These are phyloP conservation scores for Dendroctonus valens DNA, from an alignment of 1,140 invertebrate genomes.

Conservation along the genomic window DNA sequence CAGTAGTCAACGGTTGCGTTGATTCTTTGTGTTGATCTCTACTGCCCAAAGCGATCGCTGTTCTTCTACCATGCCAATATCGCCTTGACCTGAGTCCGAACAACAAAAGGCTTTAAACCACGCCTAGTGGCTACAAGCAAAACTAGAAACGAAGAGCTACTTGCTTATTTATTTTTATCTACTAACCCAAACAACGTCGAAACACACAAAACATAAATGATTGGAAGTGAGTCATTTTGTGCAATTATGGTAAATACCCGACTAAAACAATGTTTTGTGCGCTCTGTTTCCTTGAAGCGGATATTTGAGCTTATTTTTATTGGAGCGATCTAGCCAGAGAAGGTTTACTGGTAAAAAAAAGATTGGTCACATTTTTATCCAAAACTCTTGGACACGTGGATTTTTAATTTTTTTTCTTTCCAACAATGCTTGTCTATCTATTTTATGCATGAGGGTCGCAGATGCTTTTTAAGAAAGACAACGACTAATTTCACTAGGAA, in stretches of 20 bases:
- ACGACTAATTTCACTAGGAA: background rate
- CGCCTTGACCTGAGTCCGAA: constrained; percentile 12
- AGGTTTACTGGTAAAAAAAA: no score
- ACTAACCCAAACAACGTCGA: background rate
- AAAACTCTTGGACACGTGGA: background rate
- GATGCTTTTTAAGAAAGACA: background rate
- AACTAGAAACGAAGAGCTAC: constrained; percentile 15
- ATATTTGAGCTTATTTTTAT: no score
- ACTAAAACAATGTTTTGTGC: background rate
- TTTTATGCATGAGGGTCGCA: background rate
- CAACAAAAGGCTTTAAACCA: constrained; percentile 18
- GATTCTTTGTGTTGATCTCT: constrained; percentile 18
- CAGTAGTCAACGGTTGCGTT: constrained; percentile 29
- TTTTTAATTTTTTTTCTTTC: background rate
- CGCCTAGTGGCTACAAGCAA: constrained; percentile 25
- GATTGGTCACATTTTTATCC: no score
- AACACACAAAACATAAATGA: background rate
- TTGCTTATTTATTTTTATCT: constrained; percentile 12
- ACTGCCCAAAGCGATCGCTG: constrained; percentile 15
- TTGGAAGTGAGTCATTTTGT: background rate
- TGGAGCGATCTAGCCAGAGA: no score
- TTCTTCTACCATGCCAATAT: constrained; percentile 6
- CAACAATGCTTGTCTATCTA: background rate
- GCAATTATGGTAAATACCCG: constrained; percentile 1
- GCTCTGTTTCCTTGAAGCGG: background rate